Conservation (phyloP, 2,888 invertebrate genomes). For the Cephus runcator region DNA sequence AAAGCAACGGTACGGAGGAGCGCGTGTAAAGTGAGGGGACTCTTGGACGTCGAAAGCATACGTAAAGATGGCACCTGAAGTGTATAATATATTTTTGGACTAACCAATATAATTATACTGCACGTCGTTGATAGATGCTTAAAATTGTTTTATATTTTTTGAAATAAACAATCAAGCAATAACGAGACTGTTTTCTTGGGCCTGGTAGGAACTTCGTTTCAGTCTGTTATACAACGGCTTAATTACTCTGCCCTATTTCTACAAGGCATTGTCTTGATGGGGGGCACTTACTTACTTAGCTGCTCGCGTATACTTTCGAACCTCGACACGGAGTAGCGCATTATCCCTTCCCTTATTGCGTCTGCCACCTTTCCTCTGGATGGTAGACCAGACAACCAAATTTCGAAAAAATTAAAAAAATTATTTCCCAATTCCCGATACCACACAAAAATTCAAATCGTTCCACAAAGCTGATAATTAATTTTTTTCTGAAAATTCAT, state of each 20-base stretch:
- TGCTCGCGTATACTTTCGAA: conserved; percentile 54
- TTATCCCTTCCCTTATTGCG: not conserved
- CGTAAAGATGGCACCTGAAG: not conserved
- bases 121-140: too few species aligned
- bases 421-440: too few species aligned
- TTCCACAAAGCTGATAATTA: too few species aligned
- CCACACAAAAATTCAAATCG: too few species aligned
- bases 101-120: too few species aligned
- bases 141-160: not conserved
- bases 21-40: not conserved
- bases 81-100: too few species aligned
- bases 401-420: not conserved
- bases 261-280: conserved; percentile 59
- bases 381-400: not conserved
- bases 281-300: conserved; percentile 17
- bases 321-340: conserved; percentile 24
- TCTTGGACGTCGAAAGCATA: not conserved
- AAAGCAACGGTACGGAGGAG: too few species aligned
- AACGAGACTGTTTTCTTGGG: not conserved
- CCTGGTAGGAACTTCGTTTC: conserved; percentile 21
- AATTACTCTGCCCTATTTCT: conserved; percentile 63
- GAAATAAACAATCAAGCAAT: not conserved
- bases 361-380: not conserved
- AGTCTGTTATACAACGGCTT: conserved; percentile 61
- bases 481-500: too few species aligned